These are phyloP conservation scores for Pseudococcus longispinus DNA, from an alignment of 2,888 invertebrate genomes.

Conservation along the genomic window DNA sequence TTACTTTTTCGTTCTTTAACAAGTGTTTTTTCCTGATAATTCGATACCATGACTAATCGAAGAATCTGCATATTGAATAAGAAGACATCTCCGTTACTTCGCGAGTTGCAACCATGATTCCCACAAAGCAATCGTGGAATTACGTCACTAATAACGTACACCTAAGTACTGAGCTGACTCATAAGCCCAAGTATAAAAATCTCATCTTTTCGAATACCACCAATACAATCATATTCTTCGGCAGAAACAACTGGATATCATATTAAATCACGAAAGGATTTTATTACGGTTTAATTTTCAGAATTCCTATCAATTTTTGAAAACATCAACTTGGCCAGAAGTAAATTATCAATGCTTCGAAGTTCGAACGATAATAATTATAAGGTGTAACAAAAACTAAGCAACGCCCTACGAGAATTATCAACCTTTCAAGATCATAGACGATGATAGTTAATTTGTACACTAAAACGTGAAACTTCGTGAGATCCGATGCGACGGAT, in stretches of 20 bases:
- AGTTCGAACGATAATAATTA: not conserved
- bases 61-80: not conserved
- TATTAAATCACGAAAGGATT: not conserved
- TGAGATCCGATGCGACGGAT: not conserved
- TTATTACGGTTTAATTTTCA: not conserved
- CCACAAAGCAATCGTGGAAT: not conserved
- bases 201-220: not conserved
- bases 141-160: not conserved
- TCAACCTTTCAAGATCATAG: not conserved
- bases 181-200: not conserved
- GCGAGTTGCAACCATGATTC: not conserved
- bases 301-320: not conserved
- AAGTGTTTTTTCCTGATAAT: not conserved
- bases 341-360: slow-evolving; percentile 1
- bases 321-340: not conserved
- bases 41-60: not conserved
- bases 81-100: not conserved
- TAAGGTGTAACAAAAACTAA: not conserved
- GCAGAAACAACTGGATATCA: not conserved
- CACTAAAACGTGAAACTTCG: not conserved
- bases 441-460: not conserved
- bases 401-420: not conserved
- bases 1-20: not conserved
- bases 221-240: not conserved
- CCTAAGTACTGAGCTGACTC: not conserved